Base-by-base conservation (phyloP, 2,888 invertebrate species). In the Escarpia spicata region DNA sequence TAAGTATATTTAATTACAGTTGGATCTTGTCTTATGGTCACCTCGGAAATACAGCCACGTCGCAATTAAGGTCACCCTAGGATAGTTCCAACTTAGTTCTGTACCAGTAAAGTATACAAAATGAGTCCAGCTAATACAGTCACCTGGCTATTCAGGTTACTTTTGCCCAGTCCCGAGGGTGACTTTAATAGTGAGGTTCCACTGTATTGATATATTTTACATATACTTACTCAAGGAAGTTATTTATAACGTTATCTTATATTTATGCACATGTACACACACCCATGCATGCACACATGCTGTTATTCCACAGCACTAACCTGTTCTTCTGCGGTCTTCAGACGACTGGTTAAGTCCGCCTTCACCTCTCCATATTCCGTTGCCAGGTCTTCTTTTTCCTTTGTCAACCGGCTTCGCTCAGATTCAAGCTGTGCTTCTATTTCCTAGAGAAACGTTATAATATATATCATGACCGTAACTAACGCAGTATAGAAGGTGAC, bases 401-500 rank as follows among this genome's bases (percentile, higher is more conserved):
- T 43, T 43, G 58, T 37, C 15, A 93, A 75, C 43, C 92, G 91
- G 43, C 92, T 92, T 91, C 60, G 92, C 75, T 94, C 94, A 31
- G 92, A 90, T 60, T 93, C 94, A 52, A 94, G 91, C 92, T 93
- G 91, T 43, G 92, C 92, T 89, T 93, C 93, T 92, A 94, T 92
- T 52, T 94, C 94, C 94, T 94, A 58, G 31, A 43, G 91, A 52
- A 45, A 37, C 12, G 15, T 52, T 26, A 75, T 75, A 6, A 75
- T 2, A 15, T 19, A 75, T 75, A 75, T n/a, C 75, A 1, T 26
- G 75, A 26, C n/a, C 19, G n/a, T 2, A 75, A 75, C 75, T 6
- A 2, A 75, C 19, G 75, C 26, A 4, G 26, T 26, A n/a, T 26
- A 31, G 4, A n/a, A 26, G 6, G 19, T 37, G 37, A 91, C 3